These are phyloP conservation scores for Drosophila antonietae DNA, from an alignment of 2,888 invertebrate species.

Conservation along the genomic window DNA sequence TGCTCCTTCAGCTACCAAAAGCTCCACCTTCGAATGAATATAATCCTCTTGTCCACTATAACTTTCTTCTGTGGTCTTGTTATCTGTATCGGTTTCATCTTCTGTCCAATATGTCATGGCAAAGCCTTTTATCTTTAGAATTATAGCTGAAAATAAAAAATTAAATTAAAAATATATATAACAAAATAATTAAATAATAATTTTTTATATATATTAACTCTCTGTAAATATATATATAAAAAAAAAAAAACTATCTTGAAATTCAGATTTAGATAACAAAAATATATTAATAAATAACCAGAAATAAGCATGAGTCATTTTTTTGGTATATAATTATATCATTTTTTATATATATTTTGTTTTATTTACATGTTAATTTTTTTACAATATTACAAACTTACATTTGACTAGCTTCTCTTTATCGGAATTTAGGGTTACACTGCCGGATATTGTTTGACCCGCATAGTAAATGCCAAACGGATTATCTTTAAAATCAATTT, in stretches of 20 bases:
- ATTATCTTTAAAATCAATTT: slow-evolving; percentile 81
- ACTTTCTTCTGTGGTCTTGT: slow-evolving; percentile 24
- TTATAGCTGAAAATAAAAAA: slow-evolving; percentile 38
- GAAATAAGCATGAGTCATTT: slow-evolving; percentile 43
- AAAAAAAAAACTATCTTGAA: background rate
- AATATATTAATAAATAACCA: slow-evolving; percentile 12
- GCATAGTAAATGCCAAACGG: slow-evolving; percentile 77
- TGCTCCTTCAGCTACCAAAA: slow-evolving; percentile 28
- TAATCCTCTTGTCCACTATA: slow-evolving; percentile 61
- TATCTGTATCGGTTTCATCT: slow-evolving; percentile 11
- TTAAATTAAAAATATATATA: background rate
- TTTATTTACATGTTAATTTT: background rate
- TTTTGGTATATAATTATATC: background rate
- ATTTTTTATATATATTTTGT: background rate
- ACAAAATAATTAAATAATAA: too few species aligned
- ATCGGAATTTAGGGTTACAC: slow-evolving; percentile 64
- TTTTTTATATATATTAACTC: background rate
- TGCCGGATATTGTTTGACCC: slow-evolving; percentile 78
- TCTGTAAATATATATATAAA: background rate
- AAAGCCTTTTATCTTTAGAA: slow-evolving; percentile 58
- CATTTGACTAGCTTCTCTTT: slow-evolving; percentile 66
- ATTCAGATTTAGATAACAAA: background rate
- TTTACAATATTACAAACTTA: slow-evolving; percentile 22
- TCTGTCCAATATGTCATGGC: slow-evolving; percentile 56
- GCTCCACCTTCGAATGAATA: slow-evolving; percentile 50